Conservation (phyloP, 2,113 vertebrate genomes). For the Xiphorhynchus elegans region DNA sequence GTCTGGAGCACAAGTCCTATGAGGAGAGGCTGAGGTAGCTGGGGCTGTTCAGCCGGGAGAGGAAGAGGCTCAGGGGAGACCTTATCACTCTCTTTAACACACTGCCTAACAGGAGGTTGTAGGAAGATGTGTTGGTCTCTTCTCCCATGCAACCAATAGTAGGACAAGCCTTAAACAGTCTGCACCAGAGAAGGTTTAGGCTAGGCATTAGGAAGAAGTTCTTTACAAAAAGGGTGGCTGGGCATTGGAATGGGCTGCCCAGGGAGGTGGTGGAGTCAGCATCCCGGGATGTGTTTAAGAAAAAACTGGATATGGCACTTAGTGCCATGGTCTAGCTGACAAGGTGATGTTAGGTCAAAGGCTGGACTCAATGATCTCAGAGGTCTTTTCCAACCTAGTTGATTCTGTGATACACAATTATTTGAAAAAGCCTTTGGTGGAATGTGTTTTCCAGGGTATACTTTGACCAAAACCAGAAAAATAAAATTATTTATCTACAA, state of each 20-base stretch:
- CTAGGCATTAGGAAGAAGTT: background rate
- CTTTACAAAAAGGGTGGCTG: background rate
- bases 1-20: background rate
- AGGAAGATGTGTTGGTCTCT: background rate
- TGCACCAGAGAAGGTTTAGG: background rate
- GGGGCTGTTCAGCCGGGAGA: background rate
- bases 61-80: background rate
- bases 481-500: background rate
- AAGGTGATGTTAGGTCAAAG: background rate
- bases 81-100: background rate
- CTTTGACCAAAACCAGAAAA: background rate
- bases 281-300: background rate
- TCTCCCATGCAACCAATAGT: background rate
- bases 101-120: background rate
- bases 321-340: background rate
- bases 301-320: background rate
- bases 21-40: background rate
- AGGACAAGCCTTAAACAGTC: background rate
- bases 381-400: background rate
- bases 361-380: background rate
- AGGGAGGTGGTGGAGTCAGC: background rate
- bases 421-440: background rate
- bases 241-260: background rate
- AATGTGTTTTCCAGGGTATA: background rate
- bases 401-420: background rate